phyloP scores from a whole-genome alignment of 2,888 invertebrate species.

The Amblyjoppa proteus region DNA sequence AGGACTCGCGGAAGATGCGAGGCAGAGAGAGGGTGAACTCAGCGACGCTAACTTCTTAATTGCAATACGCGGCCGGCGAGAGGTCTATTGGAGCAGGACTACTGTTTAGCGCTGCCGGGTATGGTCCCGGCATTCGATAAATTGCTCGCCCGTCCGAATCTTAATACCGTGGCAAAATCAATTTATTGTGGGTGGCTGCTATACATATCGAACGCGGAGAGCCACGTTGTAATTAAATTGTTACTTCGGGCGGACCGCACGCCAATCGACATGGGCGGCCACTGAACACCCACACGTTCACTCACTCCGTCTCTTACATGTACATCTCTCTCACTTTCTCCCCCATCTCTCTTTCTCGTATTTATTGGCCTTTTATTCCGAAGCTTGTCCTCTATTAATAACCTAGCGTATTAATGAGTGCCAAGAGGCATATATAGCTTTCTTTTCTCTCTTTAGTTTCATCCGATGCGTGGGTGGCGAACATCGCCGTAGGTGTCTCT shows the following conservation, averaged over 20 bases:
- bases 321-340: slow-evolving; percentile 4
- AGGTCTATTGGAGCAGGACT: slow-evolving; percentile 75
- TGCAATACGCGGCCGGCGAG: slow-evolving; percentile 65
- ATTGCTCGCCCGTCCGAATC: slow-evolving; percentile 74
- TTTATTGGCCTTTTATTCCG: slow-evolving; percentile 79
- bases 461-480: slow-evolving; percentile 65
- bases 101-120: slow-evolving; percentile 82
- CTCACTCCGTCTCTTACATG: slow-evolving; percentile 38
- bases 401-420: slow-evolving; percentile 78
- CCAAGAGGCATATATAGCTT: slow-evolving; percentile 52
- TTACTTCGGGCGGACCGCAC: slow-evolving; percentile 84
- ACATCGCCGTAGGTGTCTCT: slow-evolving; percentile 68
- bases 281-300: slow-evolving; percentile 74
- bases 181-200: slow-evolving; percentile 85
- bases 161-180: slow-evolving; percentile 85
- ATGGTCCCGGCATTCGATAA: slow-evolving; percentile 68
- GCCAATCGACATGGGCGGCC: slow-evolving; percentile 83
- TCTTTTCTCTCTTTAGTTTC: slow-evolving; percentile 59
- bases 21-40: slow-evolving; percentile 52
- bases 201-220: slow-evolving; percentile 79
- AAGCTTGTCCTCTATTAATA: slow-evolving; percentile 81
- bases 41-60: slow-evolving; percentile 71
- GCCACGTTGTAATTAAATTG: slow-evolving; percentile 84
- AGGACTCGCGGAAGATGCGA: slow-evolving; percentile 6
- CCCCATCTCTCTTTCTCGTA: slow-evolving; percentile 54